Percentiles rank a stretch among this genome's conserved stretches.
Conservation (phyloP, 2,888 invertebrate genomes). For the Hirtodrosophila alboralis region DNA sequence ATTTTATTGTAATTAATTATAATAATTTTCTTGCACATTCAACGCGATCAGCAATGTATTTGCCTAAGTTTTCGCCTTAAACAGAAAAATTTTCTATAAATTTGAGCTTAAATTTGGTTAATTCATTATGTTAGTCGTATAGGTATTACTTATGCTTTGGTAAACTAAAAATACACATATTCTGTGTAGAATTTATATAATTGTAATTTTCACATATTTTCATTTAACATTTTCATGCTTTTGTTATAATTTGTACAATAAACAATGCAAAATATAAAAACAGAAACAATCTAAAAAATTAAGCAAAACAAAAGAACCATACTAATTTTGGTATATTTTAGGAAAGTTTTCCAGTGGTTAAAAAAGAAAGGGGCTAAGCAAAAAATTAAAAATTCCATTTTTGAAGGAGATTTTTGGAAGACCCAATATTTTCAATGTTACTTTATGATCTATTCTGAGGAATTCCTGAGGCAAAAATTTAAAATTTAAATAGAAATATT, state of each 20-base stretch:
- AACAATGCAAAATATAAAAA: slow-evolving; percentile 45
- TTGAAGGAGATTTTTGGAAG: too few species aligned
- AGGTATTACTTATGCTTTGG: slow-evolving; percentile 51
- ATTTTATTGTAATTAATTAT: slow-evolving; percentile 66
- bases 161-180: slow-evolving; percentile 9
- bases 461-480: too few species aligned
- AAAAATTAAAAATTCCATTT: too few species aligned
- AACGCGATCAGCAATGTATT: slow-evolving; percentile 29
- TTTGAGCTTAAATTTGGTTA: slow-evolving; percentile 40
- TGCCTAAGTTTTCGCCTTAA: slow-evolving; percentile 25
- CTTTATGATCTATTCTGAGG: too few species aligned
- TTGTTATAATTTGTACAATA: slow-evolving; percentile 61
- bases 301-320: slow-evolving; percentile 7
- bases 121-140: slow-evolving; percentile 39
- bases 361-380: not conserved
- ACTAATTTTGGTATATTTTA: not conserved
- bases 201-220: slow-evolving; percentile 51
- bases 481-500: too few species aligned
- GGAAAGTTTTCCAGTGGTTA: not conserved
- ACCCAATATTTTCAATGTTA: too few species aligned
- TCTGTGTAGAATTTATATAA: slow-evolving; percentile 28
- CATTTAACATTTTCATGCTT: slow-evolving; percentile 38
- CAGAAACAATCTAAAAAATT: slow-evolving; percentile 15
- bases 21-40: slow-evolving; percentile 40
- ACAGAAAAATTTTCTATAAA: slow-evolving; percentile 9